These are phyloP conservation scores for Drosophila setifemur DNA, from an alignment of 1,140 invertebrate species.

Conservation along the genomic window DNA sequence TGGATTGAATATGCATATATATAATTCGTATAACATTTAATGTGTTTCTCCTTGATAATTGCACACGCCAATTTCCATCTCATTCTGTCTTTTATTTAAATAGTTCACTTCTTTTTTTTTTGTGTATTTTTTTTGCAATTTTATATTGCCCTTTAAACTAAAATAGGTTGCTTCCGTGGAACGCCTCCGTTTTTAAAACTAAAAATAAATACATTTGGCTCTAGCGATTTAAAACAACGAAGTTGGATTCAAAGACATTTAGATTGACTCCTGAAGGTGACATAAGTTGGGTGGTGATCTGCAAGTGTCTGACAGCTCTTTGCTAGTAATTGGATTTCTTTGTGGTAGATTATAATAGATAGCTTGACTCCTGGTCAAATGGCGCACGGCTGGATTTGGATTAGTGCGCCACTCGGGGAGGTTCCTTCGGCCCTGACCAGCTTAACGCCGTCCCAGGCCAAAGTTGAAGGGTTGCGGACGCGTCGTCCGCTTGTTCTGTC, in stretches of 20 bases:
- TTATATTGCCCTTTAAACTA: constrained; percentile 44
- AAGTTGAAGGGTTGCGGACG: constrained; percentile 66
- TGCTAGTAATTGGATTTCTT: constrained; percentile 30
- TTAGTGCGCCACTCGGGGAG: constrained; percentile 32
- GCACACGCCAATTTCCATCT: constrained; percentile 40
- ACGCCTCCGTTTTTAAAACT: constrained; percentile 33
- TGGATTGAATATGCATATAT: constrained; percentile 66
- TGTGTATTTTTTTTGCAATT: constrained; percentile 24
- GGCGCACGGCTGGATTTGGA: constrained; percentile 46
- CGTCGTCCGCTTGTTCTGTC: constrained; percentile 62
- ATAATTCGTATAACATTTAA: constrained; percentile 55
- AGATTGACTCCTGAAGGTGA: constrained; percentile 42
- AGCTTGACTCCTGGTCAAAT: neutral
- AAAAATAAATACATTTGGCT: constrained; percentile 26
- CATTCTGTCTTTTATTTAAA: constrained; percentile 2
- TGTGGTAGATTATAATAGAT: constrained; percentile 26
- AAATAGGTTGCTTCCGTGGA: constrained; percentile 21
- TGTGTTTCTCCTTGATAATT: constrained; percentile 46
- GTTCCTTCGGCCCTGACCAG: too few species aligned
- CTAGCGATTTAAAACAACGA: constrained; percentile 15
- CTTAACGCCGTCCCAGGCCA: constrained; percentile 77
- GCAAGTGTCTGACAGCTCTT: constrained; percentile 32
- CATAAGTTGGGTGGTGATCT: constrained; percentile 25
- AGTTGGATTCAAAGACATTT: constrained; percentile 32
- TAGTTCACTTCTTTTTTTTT: constrained; percentile 23